Evolutionary conservation across 2,797 vertebrate genomes (phyloP).

Genomic region (Molothrus aeneus): DNA sequence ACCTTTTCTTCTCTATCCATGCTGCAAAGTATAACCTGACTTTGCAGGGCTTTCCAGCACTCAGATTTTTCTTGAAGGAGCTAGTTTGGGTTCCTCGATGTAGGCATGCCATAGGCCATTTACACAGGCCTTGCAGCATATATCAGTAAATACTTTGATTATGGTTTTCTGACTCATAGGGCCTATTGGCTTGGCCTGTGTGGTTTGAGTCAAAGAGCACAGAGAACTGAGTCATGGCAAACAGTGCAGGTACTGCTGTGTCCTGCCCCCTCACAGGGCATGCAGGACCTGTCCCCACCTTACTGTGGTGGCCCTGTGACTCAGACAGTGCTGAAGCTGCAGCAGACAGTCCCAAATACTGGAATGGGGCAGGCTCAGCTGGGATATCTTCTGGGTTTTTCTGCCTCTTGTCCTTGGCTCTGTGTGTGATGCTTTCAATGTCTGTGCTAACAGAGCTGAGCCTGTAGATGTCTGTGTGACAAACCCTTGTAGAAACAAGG

Average conservation of each 20-base stretch:
- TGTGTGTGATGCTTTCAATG: not conserved
- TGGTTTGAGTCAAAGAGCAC: not conserved
- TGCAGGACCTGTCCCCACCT: not conserved
- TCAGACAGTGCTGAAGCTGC: not conserved
- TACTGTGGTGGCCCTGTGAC: not conserved
- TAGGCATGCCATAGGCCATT: not conserved
- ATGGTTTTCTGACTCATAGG: not conserved
- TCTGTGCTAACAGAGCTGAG: not conserved
- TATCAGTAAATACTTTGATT: not conserved
- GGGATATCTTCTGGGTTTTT: not conserved
- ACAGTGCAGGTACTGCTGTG: rapidly evolving
- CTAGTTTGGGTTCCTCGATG: not conserved
- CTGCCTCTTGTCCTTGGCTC: not conserved
- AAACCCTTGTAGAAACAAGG: not conserved
- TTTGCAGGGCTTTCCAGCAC: not conserved
- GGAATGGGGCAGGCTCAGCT: not conserved
- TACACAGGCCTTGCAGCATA: not conserved
- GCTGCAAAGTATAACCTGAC: not conserved
- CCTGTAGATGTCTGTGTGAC: not conserved
- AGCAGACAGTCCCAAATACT: not conserved
- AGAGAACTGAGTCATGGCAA: not conserved
- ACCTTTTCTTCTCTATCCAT: not conserved
- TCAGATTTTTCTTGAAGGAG: not conserved
- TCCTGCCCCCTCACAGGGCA: not conserved
- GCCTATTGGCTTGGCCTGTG: not conserved